Base-by-base conservation (phyloP, 2,797 vertebrate species). In the Microtus agrestis region DNA sequence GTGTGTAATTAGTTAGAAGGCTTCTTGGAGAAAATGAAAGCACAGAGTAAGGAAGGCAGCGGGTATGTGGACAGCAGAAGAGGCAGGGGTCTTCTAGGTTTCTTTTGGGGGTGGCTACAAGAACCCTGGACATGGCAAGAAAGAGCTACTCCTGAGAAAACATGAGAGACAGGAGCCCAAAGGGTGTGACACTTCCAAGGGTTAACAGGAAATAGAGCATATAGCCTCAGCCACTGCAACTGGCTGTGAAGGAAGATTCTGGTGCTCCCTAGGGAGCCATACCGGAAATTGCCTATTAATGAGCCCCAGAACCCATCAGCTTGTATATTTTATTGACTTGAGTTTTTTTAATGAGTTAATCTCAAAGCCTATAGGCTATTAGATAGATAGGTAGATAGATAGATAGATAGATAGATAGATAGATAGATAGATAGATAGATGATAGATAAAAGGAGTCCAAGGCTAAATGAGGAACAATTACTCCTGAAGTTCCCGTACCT, bases 301-400 rank as follows among this genome's bases (percentile, higher is more conserved):
- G 21, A 87, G 73, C 76, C 77, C 87, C 23, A 73, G 90, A 94
- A 85, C 77, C 92, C 76, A 79, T 82, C 73, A 59, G 90, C 63
- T 56, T 77, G 51, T 63, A 78, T 95, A 95, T 78, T 95, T 96
- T 96, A 95, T 91, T 91, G 82, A 87, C 90, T 71, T 10, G 13
- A 94, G 63, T 85, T 63, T 40, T 95, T 96, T 96, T 54, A 87
- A 97, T 92, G 77, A 90, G 67, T 95, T 63, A 46, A 40, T 96
- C 86, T 54, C 14, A 1, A n/a, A 34, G 89, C 29, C 11, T 11
- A 77, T 12, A 25, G 4, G 3, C 59, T 15, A 5, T 34, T 80
- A 90, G 96, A 96, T 88, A 93, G 6, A 43, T 74, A 93, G 96
- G 96, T 93, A 97, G 6, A 40, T 79, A 90, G 96, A 96, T 88